Conservation (phyloP, 2,888 invertebrate genomes). For the Diarsia rubi region DNA sequence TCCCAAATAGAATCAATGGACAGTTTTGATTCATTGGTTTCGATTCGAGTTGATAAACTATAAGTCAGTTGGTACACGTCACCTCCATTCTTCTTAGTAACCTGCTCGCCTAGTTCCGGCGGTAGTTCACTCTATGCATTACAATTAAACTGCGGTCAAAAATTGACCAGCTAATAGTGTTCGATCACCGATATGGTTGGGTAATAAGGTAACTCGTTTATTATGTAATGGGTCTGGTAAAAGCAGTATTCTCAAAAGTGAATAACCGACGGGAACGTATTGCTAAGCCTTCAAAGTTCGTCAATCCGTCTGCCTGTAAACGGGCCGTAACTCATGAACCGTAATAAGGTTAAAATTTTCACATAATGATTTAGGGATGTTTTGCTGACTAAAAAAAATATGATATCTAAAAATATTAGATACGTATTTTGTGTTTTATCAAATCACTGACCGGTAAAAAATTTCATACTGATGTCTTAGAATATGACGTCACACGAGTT, state of each 20-base stretch:
- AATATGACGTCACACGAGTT: too few relatives aligned
- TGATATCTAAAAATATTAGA: too few relatives aligned
- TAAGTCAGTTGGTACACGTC: conserved; percentile 18
- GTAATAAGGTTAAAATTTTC: too few relatives aligned
- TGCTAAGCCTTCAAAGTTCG: too few relatives aligned
- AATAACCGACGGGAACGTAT: too few relatives aligned
- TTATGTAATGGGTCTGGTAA: not conserved
- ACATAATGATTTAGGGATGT: too few relatives aligned
- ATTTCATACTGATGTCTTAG: too few relatives aligned
- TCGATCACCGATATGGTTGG: not conserved
- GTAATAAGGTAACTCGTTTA: not conserved
- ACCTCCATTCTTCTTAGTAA: conserved; percentile 8
- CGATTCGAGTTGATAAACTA: not conserved
- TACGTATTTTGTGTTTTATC: too few relatives aligned
- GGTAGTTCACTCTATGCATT: conserved; percentile 30
- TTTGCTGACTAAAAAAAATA: too few relatives aligned
- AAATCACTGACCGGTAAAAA: too few relatives aligned
- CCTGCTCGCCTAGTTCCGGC: conserved; percentile 23
- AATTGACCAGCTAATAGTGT: not conserved
- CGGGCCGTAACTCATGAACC: too few relatives aligned
- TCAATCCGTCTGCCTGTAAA: too few relatives aligned
- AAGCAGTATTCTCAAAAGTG: not conserved
- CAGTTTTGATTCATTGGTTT: not conserved
- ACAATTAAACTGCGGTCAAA: conserved; percentile 19
- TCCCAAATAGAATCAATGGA: not conserved